Conservation (phyloP, 2,888 invertebrate species). For the Caenorhabditis sinica region DNA sequence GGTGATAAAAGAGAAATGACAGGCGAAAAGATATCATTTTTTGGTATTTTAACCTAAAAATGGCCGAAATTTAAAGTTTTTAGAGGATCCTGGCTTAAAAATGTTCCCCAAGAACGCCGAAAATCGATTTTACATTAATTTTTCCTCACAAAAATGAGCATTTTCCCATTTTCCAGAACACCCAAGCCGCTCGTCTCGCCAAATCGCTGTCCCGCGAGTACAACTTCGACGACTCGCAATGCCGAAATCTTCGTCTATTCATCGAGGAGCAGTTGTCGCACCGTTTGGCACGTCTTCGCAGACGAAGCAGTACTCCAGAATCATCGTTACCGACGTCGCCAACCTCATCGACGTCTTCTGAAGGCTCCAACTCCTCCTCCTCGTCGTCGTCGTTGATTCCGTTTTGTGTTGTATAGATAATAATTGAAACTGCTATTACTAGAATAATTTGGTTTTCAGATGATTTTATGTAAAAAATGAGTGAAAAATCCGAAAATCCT, state of each 20-base stretch:
- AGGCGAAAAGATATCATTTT: too few species aligned
- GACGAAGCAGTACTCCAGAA: not conserved
- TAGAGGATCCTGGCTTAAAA: not conserved
- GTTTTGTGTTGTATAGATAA: not conserved
- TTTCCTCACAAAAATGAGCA: not conserved
- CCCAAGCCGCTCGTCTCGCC: constrained; percentile 72
- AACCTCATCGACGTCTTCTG: constrained; percentile 29
- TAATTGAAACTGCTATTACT: not conserved
- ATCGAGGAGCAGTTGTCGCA: constrained; percentile 71
- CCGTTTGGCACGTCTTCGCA: constrained; percentile 13
- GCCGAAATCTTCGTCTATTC: constrained; percentile 72
- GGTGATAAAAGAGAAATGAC: too few species aligned
- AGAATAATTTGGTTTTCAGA: not conserved
- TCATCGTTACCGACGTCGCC: constrained; percentile 15
- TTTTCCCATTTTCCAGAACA: constrained; percentile 66
- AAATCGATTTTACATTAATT: not conserved
- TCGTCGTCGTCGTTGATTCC: not conserved
- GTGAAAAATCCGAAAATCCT: too few species aligned
- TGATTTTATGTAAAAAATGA: too few species aligned
- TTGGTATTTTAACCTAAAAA: too few species aligned
- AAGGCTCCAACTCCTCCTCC: constrained; percentile 2
- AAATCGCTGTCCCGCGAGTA: constrained; percentile 69
- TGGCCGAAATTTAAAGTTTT: too few species aligned
- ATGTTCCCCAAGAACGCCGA: not conserved
- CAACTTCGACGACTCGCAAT: constrained; percentile 71